A percentile compares a stretch with the other conserved stretches of the same genome.
These are phyloP conservation scores for Ahaetulla prasina DNA, from an alignment of 2,113 vertebrate genomes.

Conservation along the genomic window DNA sequence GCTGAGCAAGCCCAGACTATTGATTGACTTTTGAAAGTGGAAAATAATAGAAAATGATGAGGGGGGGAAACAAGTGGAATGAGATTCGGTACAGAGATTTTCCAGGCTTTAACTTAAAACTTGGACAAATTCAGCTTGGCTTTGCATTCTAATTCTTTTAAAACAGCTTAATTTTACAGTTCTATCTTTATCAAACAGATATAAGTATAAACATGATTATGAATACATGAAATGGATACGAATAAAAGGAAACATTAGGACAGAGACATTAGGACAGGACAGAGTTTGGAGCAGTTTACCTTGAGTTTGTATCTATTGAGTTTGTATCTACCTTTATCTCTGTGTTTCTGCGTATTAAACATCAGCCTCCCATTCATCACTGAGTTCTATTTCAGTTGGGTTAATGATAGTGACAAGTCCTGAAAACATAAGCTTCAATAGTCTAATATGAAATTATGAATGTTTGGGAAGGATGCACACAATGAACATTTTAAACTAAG, in stretches of 20 bases:
- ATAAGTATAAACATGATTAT: too few relatives aligned
- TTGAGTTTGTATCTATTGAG: too few relatives aligned
- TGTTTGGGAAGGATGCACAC: constrained; percentile 37
- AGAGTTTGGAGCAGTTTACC: too few relatives aligned
- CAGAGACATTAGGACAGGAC: too few relatives aligned
- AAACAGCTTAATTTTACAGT: constrained; percentile 15
- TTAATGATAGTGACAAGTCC: constrained; percentile 50
- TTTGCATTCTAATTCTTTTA: neutral
- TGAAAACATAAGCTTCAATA: constrained; percentile 45
- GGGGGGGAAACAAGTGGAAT: neutral
- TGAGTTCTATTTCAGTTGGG: constrained; percentile 49
- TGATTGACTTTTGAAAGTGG: neutral
- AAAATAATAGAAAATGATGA: neutral
- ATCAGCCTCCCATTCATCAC: neutral
- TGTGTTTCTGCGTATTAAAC: neutral
- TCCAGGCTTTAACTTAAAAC: neutral
- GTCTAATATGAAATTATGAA: constrained; percentile 41
- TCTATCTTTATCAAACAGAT: too few relatives aligned
- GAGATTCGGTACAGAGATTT: neutral
- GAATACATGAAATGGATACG: too few relatives aligned
- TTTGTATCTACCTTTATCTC: neutral
- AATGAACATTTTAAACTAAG: constrained; percentile 40
- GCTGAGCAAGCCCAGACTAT: neutral
- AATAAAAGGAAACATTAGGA: too few relatives aligned
- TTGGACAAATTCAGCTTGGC: neutral